A percentile compares a stretch with the other conserved stretches of the same genome.
These are phyloP conservation scores for Platyrinchus mystaceus DNA, from an alignment of 2,797 vertebrate species.

Conservation along the genomic window DNA sequence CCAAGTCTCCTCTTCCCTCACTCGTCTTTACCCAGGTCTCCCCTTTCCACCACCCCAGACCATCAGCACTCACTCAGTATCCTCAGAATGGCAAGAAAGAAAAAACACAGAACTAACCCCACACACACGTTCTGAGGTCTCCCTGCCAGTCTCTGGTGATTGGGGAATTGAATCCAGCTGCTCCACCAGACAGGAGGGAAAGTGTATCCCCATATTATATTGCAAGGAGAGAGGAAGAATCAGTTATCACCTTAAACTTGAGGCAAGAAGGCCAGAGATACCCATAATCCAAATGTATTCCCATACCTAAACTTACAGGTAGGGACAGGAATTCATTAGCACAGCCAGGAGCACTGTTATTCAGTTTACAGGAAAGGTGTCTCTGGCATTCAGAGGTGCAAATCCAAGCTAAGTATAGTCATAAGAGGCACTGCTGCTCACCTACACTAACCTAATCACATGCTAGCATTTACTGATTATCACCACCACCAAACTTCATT, in stretches of 20 bases:
- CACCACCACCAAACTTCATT: neutral
- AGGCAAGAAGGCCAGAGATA: neutral
- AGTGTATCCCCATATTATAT: neutral
- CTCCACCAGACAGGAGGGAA: neutral
- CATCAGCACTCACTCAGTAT: neutral
- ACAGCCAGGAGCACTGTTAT: neutral
- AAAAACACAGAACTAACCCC: neutral
- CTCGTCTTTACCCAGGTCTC: neutral
- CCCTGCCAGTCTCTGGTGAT: neutral
- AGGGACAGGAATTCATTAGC: neutral
- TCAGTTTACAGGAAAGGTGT: neutral
- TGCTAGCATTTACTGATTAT: neutral
- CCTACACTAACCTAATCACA: neutral
- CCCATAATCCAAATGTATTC: neutral
- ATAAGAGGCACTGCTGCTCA: neutral
- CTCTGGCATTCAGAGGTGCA: neutral
- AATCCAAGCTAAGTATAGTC: neutral
- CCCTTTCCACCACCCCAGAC: neutral
- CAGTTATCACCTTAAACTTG: neutral
- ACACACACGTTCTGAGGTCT: neutral
- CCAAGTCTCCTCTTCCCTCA: neutral
- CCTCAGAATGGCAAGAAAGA: neutral
- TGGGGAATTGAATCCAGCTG: neutral
- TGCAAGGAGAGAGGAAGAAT: neutral
- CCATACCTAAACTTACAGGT: neutral